Base-by-base conservation (phyloP, 2,797 vertebrate genomes). In the Acomys russatus region DNA sequence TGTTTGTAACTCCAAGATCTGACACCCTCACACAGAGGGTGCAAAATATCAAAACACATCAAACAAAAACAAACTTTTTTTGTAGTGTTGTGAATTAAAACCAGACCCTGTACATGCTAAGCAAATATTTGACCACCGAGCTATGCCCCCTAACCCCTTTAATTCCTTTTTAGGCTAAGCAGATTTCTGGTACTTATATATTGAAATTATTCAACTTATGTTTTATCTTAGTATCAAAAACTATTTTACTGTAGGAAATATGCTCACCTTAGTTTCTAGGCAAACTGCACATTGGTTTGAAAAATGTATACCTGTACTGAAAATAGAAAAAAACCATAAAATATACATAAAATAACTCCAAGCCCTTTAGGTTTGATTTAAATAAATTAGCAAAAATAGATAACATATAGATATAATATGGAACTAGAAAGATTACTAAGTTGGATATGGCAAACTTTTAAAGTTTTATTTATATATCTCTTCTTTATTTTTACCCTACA, bases 241-340 rank as follows among this genome's bases (percentile, higher is more conserved):
- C 77, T 93, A 30, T 71, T 61, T 90, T 70, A 66, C 11, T 86
- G 17, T 74, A 94, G 61, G 88, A 94, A 88, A 97, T 61, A 66
- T 54, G n/a, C 22, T 80, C 38, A 88, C 68, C 76, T 93, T 88
- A 94, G 78, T 91, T 79, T 92, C 64, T 76, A 23, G n/a, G 33
- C 38, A 44, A 66, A 94, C n/a, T 28, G 22, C 59, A 44, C 17
- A 54, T 83, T 88, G 83, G 51, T 92, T 90, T 92, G 68, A 30
- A 77, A 78, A 90, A 87, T 49, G 51, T 71, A 84, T 76, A 71
- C 33, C 6, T 35, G 30, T 71, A 56, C 12, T 56, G 33, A 86
- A 35, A 87, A 82, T 59, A 54, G 78, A 23, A 84, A 86, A 84
- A 63, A 68, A 68, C 22, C 30, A 70, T 70, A 70, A 85, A 85